Evolutionary conservation across 2,888 invertebrate genomes (phyloP).

Genomic region (Nomada ruficornis): DNA sequence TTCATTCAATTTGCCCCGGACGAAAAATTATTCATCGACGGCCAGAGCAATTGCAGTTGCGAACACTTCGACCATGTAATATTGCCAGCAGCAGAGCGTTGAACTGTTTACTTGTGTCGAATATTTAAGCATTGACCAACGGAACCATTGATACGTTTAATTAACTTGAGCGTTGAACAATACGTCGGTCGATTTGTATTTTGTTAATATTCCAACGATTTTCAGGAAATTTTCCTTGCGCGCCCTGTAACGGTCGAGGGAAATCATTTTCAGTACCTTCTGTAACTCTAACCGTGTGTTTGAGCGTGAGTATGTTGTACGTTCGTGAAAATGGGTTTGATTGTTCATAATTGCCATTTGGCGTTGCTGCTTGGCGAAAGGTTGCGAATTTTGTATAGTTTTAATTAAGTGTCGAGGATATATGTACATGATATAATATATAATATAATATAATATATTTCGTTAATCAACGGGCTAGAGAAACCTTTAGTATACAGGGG

Average conservation of each 20-base stretch:
- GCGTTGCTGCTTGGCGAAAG: background rate
- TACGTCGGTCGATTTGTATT: no score
- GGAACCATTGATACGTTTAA: no score
- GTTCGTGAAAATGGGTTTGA: background rate
- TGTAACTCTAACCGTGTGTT: no score
- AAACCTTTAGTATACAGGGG: no score
- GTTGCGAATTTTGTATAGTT: conserved; percentile 16
- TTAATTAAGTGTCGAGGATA: conserved; percentile 21
- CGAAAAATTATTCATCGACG: background rate
- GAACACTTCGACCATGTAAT: background rate
- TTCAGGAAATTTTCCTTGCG: background rate
- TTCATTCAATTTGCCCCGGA: no score
- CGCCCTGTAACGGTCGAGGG: background rate
- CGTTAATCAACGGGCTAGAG: no score
- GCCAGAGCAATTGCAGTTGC: background rate
- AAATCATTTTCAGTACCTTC: no score
- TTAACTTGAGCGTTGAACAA: no score
- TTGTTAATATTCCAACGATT: background rate
- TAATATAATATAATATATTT: no score
- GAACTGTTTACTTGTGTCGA: no score
- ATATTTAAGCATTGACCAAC: no score
- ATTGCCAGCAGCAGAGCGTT: no score
- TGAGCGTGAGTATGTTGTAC: background rate
- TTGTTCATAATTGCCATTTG: background rate
- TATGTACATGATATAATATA: background rate